These are phyloP conservation scores for Apeira syringaria DNA, from an alignment of 2,888 invertebrate genomes.

Conservation along the genomic window DNA sequence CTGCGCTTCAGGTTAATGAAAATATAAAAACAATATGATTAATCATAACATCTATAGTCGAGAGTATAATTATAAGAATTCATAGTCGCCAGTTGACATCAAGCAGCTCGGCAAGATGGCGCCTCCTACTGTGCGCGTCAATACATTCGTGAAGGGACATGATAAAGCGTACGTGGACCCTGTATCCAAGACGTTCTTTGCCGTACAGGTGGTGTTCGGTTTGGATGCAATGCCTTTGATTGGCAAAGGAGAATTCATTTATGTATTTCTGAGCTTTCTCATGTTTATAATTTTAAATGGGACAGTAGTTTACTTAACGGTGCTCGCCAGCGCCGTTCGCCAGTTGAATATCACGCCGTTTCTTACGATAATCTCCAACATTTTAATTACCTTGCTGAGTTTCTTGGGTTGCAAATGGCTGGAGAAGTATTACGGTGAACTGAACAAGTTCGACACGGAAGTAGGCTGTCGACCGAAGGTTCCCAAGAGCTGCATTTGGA, in stretches of 20 bases:
- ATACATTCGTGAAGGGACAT: slow-evolving; percentile 44
- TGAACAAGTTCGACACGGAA: slow-evolving; percentile 50
- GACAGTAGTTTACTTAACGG: slow-evolving; percentile 1
- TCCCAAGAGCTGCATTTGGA: slow-evolving; percentile 39
- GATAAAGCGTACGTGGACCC: slow-evolving; percentile 41
- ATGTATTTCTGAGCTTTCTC: slow-evolving; percentile 29
- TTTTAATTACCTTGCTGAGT: slow-evolving; percentile 37
- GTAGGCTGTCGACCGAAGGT: slow-evolving; percentile 47
- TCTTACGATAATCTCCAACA: slow-evolving; percentile 26
- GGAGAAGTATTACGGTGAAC: slow-evolving; percentile 42
- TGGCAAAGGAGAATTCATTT: slow-evolving; percentile 28
- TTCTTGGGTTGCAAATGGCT: slow-evolving; percentile 42
- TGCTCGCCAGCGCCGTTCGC: neutral
- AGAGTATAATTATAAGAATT: slow-evolving; percentile 2
- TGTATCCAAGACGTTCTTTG: slow-evolving; percentile 47
- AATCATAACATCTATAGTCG: slow-evolving; percentile 15
- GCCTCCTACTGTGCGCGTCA: slow-evolving; percentile 43
- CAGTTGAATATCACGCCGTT: neutral
- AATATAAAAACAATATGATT: slow-evolving; percentile 19
- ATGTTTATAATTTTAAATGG: slow-evolving; percentile 31
- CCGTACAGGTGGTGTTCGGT: slow-evolving; percentile 41
- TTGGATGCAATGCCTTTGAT: slow-evolving; percentile 44
- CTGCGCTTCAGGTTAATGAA: slow-evolving; percentile 12
- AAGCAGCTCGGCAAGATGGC: slow-evolving; percentile 35
- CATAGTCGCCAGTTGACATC: slow-evolving; percentile 10